Evolutionary conservation across 2,797 vertebrate genomes (phyloP), one percentile per base, ranked within the genome.

Genomic region (Neomorphus geoffroyi): DNA sequence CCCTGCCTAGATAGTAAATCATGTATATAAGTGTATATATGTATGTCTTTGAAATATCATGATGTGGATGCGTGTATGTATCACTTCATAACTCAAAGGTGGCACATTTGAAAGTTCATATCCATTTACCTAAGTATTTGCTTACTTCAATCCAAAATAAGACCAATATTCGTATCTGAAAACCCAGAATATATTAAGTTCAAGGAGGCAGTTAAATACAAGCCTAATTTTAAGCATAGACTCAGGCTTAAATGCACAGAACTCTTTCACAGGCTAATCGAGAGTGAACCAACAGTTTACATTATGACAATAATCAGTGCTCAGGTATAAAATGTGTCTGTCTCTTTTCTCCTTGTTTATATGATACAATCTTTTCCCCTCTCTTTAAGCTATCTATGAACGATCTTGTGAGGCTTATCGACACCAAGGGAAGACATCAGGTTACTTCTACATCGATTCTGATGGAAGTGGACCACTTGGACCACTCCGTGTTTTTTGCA

Each of bases 371-470:
- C 27, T 17, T 41, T 41, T 41, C 94, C 33, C 86, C 23, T 96
- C 43, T 56, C 89, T 96, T 93, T 6, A 94, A 98, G 98, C 98
- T 41, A 75, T 98, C 87, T 98, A 98, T 32, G 98, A 98, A 19
- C 96, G 97, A 8, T 98, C 98, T 48, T 98, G 98, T 2, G 98
- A 98, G 86, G 97, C 96, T 35, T 98, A 98, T 65, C 94, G 97
- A 50, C 98, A 98, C 86, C 97, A 97, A 41, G 98, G 98, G 33
- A 97, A 93, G 81, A 96, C 96, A 0, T 98, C 98, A 33, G 98
- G 97, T 19, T 97, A 97, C 96, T 98, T 98, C 96, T 96, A 97
- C 89, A 97, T 98, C 0, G 98, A 98, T 72, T 95, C 98, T 1
- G 98, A 98, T 74, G 98, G 98, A 86, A 98, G 98, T 11, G 98